Conservation (phyloP, 2,113 vertebrate species). For the Trachemys scripta region DNA sequence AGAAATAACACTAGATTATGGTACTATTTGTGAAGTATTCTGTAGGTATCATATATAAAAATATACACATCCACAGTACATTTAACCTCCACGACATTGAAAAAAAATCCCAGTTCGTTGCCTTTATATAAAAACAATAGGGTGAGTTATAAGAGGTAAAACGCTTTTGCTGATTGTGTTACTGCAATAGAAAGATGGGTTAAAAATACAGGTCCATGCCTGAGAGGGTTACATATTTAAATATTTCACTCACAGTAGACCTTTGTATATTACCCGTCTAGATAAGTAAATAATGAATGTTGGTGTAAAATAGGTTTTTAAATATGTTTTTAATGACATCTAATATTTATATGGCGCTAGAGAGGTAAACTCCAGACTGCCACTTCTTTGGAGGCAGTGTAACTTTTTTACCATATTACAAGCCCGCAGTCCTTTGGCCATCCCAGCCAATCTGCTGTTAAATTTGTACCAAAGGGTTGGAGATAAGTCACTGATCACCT, state of each 20-base stretch:
- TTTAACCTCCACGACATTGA: neutral
- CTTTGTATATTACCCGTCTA: neutral
- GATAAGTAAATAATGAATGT: neutral
- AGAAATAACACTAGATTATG: neutral
- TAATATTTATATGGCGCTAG: neutral
- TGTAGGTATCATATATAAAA: neutral
- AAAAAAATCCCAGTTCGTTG: neutral
- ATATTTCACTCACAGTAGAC: neutral
- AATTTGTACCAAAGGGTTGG: neutral
- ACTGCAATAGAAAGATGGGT: conserved; percentile 1
- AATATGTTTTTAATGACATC: neutral
- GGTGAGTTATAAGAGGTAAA: conserved; percentile 42
- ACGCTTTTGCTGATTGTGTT: conserved; percentile 25
- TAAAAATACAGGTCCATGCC: conserved; percentile 40
- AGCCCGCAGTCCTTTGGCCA: neutral
- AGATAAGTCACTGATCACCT: neutral
- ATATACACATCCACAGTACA: neutral
- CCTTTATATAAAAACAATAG: conserved; percentile 32
- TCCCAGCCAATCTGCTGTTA: neutral
- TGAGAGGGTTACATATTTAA: neutral
- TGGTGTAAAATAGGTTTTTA: neutral
- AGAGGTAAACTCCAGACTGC: neutral
- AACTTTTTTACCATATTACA: neutral
- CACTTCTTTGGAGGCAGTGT: neutral
- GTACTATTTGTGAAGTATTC: neutral